These are phyloP conservation scores for Chymomyza fuscimana DNA, from an alignment of 2,888 invertebrate species.

Conservation along the genomic window DNA sequence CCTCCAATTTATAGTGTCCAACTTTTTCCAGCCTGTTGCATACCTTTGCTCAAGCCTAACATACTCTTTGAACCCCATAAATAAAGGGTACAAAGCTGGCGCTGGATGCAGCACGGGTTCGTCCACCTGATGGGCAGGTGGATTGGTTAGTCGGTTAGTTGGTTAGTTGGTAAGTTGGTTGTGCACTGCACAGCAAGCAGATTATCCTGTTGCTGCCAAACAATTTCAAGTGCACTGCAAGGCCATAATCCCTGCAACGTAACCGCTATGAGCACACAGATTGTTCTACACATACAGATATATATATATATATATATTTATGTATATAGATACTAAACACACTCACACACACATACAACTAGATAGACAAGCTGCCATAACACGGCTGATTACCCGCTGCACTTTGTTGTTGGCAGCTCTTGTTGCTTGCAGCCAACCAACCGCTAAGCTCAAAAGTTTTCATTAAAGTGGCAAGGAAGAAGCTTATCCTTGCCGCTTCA, in stretches of 20 bases:
- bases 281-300: background rate
- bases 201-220: conserved; percentile 56
- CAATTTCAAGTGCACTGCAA: conserved; percentile 4
- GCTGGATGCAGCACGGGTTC: background rate
- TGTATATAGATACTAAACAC: background rate
- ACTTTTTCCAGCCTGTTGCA: too few relatives aligned
- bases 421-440: conserved; percentile 44
- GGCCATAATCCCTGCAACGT: conserved; percentile 2
- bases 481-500: background rate
- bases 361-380: conserved; percentile 51
- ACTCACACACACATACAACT: background rate
- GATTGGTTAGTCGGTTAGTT: background rate
- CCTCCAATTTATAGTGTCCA: too few relatives aligned
- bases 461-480: conserved; percentile 57
- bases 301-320: background rate
- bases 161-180: background rate
- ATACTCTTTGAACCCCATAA: too few relatives aligned
- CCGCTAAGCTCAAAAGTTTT: conserved; percentile 70
- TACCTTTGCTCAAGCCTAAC: too few relatives aligned
- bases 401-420: background rate
- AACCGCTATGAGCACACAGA: background rate
- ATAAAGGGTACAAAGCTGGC: background rate
- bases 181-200: conserved; percentile 22
- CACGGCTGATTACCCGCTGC: conserved; percentile 51
- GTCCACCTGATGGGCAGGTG: background rate